phyloP scores from a whole-genome alignment of 2,888 invertebrate species.

The Tipula confusa region DNA sequence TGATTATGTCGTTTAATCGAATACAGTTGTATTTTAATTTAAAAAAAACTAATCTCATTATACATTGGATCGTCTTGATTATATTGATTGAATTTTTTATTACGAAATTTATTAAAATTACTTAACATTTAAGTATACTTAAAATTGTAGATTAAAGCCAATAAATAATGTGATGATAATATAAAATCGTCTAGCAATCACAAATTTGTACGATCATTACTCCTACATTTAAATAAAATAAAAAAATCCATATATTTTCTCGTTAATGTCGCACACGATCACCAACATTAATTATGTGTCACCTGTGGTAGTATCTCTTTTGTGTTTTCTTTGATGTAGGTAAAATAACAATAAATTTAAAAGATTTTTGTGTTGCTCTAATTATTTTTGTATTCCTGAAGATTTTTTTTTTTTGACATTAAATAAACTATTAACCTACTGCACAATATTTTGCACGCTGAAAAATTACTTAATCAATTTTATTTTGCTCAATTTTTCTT shows the following conservation, averaged over 20 bases:
- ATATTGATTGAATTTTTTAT: too few species aligned
- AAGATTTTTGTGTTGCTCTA: background rate
- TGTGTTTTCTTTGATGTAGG: background rate
- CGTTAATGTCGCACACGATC: background rate
- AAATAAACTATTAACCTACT: background rate
- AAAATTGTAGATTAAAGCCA: too few species aligned
- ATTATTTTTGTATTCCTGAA: background rate
- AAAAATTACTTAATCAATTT: background rate
- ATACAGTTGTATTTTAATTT: too few species aligned
- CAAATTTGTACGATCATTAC: background rate
- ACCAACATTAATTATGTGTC: background rate
- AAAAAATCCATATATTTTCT: too few species aligned
- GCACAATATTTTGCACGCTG: background rate
- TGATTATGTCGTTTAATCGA: too few species aligned
- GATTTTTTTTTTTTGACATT: too few species aligned
- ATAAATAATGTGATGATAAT: too few species aligned
- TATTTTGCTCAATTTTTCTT: background rate
- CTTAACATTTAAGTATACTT: too few species aligned
- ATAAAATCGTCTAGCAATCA: too few species aligned
- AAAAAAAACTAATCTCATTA: too few species aligned
- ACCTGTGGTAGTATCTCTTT: background rate
- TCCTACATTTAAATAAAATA: background rate
- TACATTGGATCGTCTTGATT: too few species aligned
- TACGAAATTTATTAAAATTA: too few species aligned
- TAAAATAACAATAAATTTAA: background rate